Evolutionary conservation across 2,113 vertebrate genomes (phyloP), one percentile per base, ranked within the genome.

Genomic region (Penelope pileata): DNA sequence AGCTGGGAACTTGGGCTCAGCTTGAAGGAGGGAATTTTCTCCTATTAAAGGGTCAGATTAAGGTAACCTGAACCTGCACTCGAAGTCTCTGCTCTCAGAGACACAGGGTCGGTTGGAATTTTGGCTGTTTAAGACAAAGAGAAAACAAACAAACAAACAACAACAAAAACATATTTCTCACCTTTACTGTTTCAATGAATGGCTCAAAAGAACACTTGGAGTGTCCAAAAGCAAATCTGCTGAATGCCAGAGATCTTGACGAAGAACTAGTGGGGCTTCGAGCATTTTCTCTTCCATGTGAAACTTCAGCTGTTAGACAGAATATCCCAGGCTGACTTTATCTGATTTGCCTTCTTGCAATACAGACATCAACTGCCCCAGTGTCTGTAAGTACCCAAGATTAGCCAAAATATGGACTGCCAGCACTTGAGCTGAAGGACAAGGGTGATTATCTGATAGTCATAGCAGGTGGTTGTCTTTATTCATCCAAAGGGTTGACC

Each of bases 1-100:
- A 58, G 53, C 64, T 77, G 81, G 93, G 87, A 92, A 18, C 64
- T 60, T n/a, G 2, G 45, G 66, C 60, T 91, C 81, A 21, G 58
- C 47, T 72, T 38, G 51, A 75, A 62, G 42, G 2, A 66, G 34
- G 59, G 75, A 83, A 36, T 84, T 91, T 91, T 89, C 73, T 75
- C 86, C 12, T 36, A 1, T 42, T 60, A 30, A 83, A 86, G 51
- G 47, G 42, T 74, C 50, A 47, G 8, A 53, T 54, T 19, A 50
- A 73, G 76, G 68, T 68, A 95, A 54, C 12, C 9, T 24, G 53
- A 74, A 56, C n/a, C 23, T 58, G 22, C 7, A 50, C 16, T 83
- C 54, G 32, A n/a, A 53, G 58, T 62, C 42, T 19, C 58, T 0
- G 1, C 7, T 83, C 59, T 15, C 45, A n/a, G 32, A 86, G 29